These are phyloP conservation scores for Euproctis similis DNA, from an alignment of 2,888 invertebrate genomes.

Conservation along the genomic window DNA sequence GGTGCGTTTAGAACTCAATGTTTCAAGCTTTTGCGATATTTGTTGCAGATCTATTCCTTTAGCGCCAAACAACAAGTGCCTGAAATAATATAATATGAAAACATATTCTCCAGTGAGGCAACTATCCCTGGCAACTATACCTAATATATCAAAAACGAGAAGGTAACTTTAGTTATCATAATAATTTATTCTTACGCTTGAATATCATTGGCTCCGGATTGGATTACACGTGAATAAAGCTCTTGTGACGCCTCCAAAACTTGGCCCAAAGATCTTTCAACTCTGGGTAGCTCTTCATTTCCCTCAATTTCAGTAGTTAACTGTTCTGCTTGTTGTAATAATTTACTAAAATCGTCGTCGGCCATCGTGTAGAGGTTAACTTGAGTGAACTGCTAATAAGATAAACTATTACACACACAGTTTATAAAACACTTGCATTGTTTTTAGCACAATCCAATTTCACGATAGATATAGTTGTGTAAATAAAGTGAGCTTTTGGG, in stretches of 20 bases:
- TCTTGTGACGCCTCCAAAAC: conserved; percentile 94
- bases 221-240: conserved; percentile 89
- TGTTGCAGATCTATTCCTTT: conserved; percentile 96
- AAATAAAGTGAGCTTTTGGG: too few species aligned
- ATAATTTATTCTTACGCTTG: conserved; percentile 83
- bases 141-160: background rate
- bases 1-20: conserved; percentile 88
- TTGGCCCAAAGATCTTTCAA: conserved; percentile 92
- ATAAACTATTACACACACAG: too few species aligned
- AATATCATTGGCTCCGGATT: conserved; percentile 90
- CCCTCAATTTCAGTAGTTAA: conserved; percentile 91
- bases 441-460: too few species aligned
- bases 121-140: too few species aligned
- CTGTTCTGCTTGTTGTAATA: conserved; percentile 94
- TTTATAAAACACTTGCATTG: too few species aligned
- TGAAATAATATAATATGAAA: conserved; percentile 48
- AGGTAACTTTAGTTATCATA: background rate
- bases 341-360: conserved; percentile 85
- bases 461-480: too few species aligned
- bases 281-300: conserved; percentile 87
- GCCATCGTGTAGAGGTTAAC: conserved; percentile 59
- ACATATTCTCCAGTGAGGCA: too few species aligned
- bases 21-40: conserved; percentile 92
- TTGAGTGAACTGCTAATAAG: too few species aligned
- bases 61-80: conserved; percentile 91